Base-by-base conservation (phyloP, 2,888 invertebrate genomes). In the Holacanthella duospinosa region DNA sequence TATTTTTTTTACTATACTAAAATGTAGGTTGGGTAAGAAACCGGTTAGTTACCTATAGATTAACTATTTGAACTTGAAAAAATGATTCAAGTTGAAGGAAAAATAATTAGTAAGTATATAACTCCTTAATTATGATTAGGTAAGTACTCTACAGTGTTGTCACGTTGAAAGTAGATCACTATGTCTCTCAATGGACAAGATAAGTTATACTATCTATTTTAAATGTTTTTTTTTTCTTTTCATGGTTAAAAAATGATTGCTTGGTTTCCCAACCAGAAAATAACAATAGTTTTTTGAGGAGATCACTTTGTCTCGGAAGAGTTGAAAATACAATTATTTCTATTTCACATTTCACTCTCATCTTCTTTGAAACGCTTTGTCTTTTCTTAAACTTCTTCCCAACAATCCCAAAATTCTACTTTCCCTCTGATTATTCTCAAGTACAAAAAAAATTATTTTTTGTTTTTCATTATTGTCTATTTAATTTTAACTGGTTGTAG, bases 211-310 rank as follows among this genome's bases (percentile, higher is more conserved):
- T n/a, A n/a, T n/a, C n/a, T n/a, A n/a, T n/a, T 36, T 36, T 6
- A 16, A 36, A 36, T 9, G 36, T 16, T 9, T 36, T 36, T 36
- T 36, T 6, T 16, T 36, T 36, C 36, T 36, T 16, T 36, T 36
- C 36, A 16, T 36, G 16, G 36, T 16, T 6, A 26, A 29, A n/a
- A 55, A 29, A 29, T 29, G 36, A 68, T 66, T 70, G 70, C 68
- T 65, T 70, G 70, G 62, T 65, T 68, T 68, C 66, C 60, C 70
- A 70, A 67, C 64, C 70, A 68, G 68, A 70, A 70, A 69, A 68
- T 63, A 61, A 43, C 9, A 59, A 43, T 43, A 19, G 43, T 43
- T 25, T 59, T 25, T 60, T 48, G 29, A 59, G 59, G 44, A 19
- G 36, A 43, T 59, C 12, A 27, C 16, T 28, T 28, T 24, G 2